phyloP scores from a whole-genome alignment of 2,797 vertebrate genomes.

The Gallinago solitaria region DNA sequence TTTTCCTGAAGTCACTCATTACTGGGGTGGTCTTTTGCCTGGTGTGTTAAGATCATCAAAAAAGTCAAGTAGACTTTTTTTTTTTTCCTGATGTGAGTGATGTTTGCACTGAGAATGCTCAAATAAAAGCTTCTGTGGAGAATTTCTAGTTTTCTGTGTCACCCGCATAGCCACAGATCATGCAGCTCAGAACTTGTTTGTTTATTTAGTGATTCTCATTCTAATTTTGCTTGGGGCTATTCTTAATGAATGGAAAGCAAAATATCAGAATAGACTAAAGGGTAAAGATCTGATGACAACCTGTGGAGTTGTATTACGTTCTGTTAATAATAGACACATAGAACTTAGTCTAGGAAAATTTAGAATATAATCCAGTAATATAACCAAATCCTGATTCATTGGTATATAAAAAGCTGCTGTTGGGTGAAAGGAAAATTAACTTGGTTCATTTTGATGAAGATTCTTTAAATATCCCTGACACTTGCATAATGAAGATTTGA shows the following conservation, averaged over 20 bases:
- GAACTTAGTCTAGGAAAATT: constrained; percentile 6
- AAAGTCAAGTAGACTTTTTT: background rate
- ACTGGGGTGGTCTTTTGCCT: background rate
- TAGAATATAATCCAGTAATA: background rate
- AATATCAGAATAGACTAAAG: constrained; percentile 62
- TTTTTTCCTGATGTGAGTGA: background rate
- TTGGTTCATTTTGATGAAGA: background rate
- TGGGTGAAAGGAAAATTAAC: background rate
- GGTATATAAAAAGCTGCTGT: background rate
- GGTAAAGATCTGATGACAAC: constrained; percentile 70
- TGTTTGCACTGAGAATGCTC: background rate
- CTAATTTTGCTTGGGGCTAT: constrained; percentile 63
- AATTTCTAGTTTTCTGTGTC: background rate
- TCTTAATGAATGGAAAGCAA: constrained; percentile 72
- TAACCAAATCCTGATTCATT: background rate
- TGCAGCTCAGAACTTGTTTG: constrained; percentile 43
- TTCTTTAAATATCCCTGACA: background rate
- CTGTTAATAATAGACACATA: constrained; percentile 56
- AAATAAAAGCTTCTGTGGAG: background rate
- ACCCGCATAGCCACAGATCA: background rate
- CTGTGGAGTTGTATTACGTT: constrained; percentile 21
- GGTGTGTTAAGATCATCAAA: background rate
- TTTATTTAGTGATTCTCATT: constrained; percentile 61
- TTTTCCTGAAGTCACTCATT: background rate
- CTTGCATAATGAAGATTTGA: background rate